Conservation (phyloP, 2,888 invertebrate genomes). For the Aphrophora alni region DNA sequence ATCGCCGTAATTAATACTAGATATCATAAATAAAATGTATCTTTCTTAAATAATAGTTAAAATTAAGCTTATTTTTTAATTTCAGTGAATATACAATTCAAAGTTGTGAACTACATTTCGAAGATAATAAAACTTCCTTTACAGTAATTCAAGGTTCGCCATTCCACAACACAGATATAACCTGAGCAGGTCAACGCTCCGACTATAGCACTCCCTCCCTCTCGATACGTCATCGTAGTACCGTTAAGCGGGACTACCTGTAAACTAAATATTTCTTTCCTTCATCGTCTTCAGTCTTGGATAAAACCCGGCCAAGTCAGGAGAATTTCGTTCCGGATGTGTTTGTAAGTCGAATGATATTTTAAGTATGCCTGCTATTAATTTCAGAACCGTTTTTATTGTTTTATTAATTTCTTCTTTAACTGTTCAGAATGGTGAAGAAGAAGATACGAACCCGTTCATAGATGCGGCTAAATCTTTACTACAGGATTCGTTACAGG, state of each 20-base stretch:
- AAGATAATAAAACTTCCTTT: no score
- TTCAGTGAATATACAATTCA: no score
- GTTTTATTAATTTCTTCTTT: slow-evolving; percentile 32
- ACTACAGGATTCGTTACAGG: slow-evolving; percentile 65
- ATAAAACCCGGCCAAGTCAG: not conserved
- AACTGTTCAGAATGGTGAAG: slow-evolving; percentile 43
- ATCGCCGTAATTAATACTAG: no score
- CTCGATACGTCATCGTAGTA: slow-evolving; percentile 12
- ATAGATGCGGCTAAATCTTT: slow-evolving; percentile 73
- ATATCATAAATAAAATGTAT: no score
- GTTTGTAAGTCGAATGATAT: not conserved
- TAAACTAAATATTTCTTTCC: not conserved
- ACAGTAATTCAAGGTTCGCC: not conserved
- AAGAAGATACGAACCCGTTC: slow-evolving; percentile 67
- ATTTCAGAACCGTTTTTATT: slow-evolving; percentile 33
- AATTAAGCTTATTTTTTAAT: no score
- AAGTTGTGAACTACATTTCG: no score
- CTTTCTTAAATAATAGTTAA: no score
- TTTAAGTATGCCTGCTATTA: slow-evolving; percentile 23
- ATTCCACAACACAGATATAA: not conserved
- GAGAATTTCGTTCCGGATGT: not conserved
- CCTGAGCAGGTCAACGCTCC: not conserved
- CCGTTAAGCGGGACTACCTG: slow-evolving; percentile 23
- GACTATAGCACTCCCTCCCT: not conserved
- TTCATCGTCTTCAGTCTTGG: not conserved